Evolutionary conservation across 2,113 vertebrate genomes (phyloP).

Genomic region (Triplophysa siluroides): DNA sequence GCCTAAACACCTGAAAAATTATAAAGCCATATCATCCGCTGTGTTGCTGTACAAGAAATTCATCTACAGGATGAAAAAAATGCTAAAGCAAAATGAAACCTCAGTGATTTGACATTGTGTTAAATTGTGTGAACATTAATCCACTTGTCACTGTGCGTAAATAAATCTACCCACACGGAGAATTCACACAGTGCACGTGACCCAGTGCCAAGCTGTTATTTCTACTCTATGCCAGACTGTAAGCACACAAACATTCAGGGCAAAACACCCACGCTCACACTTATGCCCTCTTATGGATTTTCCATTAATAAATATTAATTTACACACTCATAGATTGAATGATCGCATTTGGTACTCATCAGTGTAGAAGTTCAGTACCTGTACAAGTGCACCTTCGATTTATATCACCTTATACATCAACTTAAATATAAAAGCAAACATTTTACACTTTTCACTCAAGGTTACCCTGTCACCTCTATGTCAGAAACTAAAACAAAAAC

Average conservation of each 20-base stretch:
- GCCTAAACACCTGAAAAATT: not conserved
- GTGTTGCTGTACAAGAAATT: not conserved
- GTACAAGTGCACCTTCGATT: too few species aligned
- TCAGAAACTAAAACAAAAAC: not conserved
- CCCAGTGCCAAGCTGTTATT: not conserved
- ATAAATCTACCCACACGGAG: constrained; percentile 1
- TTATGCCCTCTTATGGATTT: not conserved
- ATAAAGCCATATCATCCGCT: not conserved
- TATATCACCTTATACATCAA: too few species aligned
- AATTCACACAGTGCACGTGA: constrained; percentile 4
- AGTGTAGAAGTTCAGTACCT: too few species aligned
- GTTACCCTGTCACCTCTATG: too few species aligned
- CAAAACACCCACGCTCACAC: not conserved
- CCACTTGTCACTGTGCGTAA: not conserved
- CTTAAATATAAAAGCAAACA: too few species aligned
- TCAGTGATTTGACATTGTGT: not conserved
- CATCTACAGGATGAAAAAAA: not conserved
- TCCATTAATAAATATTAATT: not conserved
- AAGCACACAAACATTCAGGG: not conserved
- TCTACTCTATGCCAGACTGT: not conserved
- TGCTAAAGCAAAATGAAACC: not conserved
- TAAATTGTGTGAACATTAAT: constrained; percentile 20
- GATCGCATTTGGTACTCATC: not conserved
- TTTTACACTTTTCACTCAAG: not conserved
- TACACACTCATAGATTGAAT: not conserved